phyloP scores from a whole-genome alignment of 2,888 invertebrate species.

The Ypsolopha sequella region DNA sequence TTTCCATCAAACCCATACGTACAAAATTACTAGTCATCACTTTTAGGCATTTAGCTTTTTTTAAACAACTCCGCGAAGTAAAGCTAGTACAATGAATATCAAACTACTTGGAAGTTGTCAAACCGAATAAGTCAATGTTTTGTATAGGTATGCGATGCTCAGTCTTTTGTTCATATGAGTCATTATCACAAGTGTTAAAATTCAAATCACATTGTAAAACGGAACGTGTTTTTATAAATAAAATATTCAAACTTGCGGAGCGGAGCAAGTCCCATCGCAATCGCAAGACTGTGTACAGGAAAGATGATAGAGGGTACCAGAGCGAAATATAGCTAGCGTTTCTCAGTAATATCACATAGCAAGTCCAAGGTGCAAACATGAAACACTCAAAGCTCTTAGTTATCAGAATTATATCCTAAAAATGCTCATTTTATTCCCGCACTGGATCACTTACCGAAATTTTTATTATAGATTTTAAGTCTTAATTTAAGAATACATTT shows the following conservation, averaged over 20 bases:
- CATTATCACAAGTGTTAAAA: neutral
- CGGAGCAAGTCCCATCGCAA: constrained; percentile 58
- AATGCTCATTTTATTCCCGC: neutral
- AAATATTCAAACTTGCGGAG: neutral
- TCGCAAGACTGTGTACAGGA: constrained; percentile 63
- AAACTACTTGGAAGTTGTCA: no score
- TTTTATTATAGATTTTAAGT: neutral
- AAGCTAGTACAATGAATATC: no score
- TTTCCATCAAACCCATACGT: neutral
- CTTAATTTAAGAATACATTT: neutral
- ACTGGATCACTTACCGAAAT: constrained; percentile 3
- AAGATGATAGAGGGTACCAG: constrained; percentile 67
- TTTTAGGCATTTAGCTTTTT: no score
- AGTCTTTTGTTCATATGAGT: neutral
- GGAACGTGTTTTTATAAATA: constrained; percentile 16
- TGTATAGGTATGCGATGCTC: no score
- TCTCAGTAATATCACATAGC: constrained; percentile 64
- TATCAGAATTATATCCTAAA: constrained; percentile 20
- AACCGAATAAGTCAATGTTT: no score
- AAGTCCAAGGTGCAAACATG: constrained; percentile 73
- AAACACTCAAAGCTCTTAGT: constrained; percentile 72
- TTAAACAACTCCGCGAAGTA: no score
- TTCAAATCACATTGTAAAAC: constrained; percentile 20
- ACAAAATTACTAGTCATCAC: neutral
- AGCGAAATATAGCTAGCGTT: constrained; percentile 69